phyloP scores from a whole-genome alignment of 2,888 invertebrate species.

The Carterocephalus palaemon region DNA sequence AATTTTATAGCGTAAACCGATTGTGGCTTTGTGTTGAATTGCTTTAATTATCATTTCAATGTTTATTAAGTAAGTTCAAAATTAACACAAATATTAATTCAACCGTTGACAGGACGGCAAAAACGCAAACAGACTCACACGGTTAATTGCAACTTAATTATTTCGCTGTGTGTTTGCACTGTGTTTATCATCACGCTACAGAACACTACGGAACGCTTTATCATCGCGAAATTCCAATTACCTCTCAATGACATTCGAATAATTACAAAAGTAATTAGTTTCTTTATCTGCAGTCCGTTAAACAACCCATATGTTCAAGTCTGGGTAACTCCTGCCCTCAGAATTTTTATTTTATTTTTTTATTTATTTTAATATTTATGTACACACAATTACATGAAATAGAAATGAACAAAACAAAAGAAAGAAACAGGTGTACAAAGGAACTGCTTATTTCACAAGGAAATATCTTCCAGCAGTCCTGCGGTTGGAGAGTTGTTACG shows the following conservation, averaged over 20 bases:
- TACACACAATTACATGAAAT: too few species aligned
- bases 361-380: too few species aligned
- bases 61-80: constrained; percentile 20
- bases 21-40: constrained; percentile 1
- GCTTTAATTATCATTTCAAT: constrained; percentile 15
- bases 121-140: constrained; percentile 5
- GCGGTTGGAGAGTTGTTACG: too few species aligned
- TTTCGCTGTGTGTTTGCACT: constrained; percentile 49
- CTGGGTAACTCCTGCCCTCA: constrained; percentile 22
- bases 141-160: constrained; percentile 21
- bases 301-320: constrained; percentile 27
- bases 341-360: constrained; percentile 11
- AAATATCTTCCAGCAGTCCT: too few species aligned
- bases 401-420: too few species aligned
- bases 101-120: constrained; percentile 16
- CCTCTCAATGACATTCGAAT: constrained; percentile 50
- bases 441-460: too few species aligned
- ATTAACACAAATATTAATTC: constrained; percentile 19
- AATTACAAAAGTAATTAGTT: constrained; percentile 58
- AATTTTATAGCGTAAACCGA: not conserved
- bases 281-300: constrained; percentile 38
- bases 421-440: too few species aligned
- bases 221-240: constrained; percentile 55
- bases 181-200: constrained; percentile 59
- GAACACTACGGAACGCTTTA: constrained; percentile 57